Percentiles rank a stretch among this genome's conserved stretches.
phyloP scores from a whole-genome alignment of 2,113 vertebrate species.

The Oncorhynchus gorbuscha region DNA sequence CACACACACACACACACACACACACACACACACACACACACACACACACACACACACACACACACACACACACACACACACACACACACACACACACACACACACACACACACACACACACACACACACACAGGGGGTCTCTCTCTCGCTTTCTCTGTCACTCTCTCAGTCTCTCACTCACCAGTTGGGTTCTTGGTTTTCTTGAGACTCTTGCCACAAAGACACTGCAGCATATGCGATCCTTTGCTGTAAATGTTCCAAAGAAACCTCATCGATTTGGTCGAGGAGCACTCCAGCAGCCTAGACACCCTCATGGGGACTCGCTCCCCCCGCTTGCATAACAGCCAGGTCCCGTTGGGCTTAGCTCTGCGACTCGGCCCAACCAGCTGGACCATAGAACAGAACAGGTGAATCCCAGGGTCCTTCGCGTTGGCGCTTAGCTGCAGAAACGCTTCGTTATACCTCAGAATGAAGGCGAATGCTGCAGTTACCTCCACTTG shows the following conservation, averaged over 20 bases:
- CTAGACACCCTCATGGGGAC: constrained; percentile 97
- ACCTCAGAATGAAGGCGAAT: constrained; percentile 82
- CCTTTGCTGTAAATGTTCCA: constrained; percentile 99
- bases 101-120: too few relatives aligned
- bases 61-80: constrained; percentile 66
- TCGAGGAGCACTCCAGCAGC: constrained; percentile 95
- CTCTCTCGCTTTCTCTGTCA: constrained; percentile 10
- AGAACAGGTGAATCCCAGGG: constrained; percentile 78
- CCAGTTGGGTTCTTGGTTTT: constrained; percentile 98
- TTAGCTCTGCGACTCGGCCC: constrained; percentile 87
- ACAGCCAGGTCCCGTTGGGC: constrained; percentile 85
- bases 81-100: constrained; percentile 45
- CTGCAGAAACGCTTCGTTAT: constrained; percentile 78
- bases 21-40: neutral
- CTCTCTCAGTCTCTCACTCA: constrained; percentile 75
- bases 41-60: constrained; percentile 19
- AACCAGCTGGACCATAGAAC: constrained; percentile 94
- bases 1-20: constrained; percentile 1
- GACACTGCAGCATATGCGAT: constrained; percentile 99
- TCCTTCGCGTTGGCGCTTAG: constrained; percentile 85
- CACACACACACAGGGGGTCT: constrained; percentile 29
- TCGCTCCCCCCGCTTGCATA: constrained; percentile 95
- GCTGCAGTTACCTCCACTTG: constrained; percentile 71
- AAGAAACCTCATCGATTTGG: constrained; percentile 99
- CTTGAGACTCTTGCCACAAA: constrained; percentile 99